Evolutionary conservation across 2,888 invertebrate species (phyloP).

Genomic region (Cataglyphis rosenhaueri): DNA sequence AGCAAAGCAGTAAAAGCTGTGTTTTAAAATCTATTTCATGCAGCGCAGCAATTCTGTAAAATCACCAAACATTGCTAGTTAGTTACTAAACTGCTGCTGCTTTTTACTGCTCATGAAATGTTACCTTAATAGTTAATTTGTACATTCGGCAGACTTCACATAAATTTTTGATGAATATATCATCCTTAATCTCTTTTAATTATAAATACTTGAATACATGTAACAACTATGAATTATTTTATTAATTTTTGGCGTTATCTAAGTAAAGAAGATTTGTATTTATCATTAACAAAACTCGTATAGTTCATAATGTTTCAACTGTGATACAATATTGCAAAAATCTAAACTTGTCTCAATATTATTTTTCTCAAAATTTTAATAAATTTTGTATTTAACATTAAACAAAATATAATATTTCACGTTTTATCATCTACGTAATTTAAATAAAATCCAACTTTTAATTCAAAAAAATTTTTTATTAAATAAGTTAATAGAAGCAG

Average conservation of each 20-base stretch:
- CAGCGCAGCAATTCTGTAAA: too few relatives aligned
- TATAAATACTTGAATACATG: background rate
- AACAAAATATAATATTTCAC: background rate
- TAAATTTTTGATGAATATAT: background rate
- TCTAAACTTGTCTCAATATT: background rate
- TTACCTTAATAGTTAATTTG: too few relatives aligned
- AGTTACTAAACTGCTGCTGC: too few relatives aligned
- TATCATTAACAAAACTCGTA: background rate
- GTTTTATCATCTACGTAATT: background rate
- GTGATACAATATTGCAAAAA: too few relatives aligned
- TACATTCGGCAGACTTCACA: too few relatives aligned
- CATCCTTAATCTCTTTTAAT: background rate
- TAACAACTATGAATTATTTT: background rate
- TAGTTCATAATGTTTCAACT: too few relatives aligned
- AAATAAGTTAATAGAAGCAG: background rate
- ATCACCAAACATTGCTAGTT: too few relatives aligned
- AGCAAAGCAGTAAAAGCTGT: too few relatives aligned
- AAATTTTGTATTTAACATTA: background rate
- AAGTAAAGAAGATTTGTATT: background rate
- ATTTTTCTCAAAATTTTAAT: background rate
- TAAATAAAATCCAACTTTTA: background rate
- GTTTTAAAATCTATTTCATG: too few relatives aligned
- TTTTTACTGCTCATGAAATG: too few relatives aligned
- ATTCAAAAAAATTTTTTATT: background rate
- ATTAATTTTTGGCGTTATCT: background rate